Evolutionary conservation across 2,797 vertebrate genomes (phyloP).

Genomic region (Martes flavigula): DNA sequence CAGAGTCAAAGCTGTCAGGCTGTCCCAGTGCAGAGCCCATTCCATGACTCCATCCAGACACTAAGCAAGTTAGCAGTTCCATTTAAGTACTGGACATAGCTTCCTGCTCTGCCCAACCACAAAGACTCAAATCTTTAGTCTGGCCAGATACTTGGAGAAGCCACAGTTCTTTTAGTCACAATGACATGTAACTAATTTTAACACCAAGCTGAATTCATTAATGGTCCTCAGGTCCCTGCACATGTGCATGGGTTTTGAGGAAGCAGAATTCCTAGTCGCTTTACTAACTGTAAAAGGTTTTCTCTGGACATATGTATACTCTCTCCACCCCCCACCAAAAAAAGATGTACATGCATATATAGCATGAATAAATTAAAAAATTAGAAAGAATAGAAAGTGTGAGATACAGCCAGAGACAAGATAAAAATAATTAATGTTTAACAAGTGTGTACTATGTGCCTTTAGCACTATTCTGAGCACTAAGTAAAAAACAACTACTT

Average conservation of each 20-base stretch:
- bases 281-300: not conserved
- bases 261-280: not conserved
- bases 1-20: not conserved
- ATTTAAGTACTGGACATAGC: not conserved
- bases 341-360: not conserved
- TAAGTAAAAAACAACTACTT: not conserved
- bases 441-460: not conserved
- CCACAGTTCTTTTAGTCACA: not conserved
- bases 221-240: not conserved
- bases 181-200: not conserved
- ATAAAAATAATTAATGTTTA: not conserved
- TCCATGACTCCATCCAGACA: not conserved
- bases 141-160: not conserved
- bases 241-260: not conserved
- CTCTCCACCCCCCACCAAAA: fast-evolving
- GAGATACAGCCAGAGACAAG: not conserved
- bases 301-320: not conserved
- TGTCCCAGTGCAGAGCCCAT: not conserved
- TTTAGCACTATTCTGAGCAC: not conserved
- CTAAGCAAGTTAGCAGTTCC: not conserved
- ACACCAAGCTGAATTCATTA: not conserved
- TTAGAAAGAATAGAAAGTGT: not conserved
- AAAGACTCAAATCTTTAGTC: not conserved
- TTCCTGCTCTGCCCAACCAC: not conserved
- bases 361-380: not conserved